Evolutionary conservation across 2,797 vertebrate species (phyloP).

Genomic region (Helicolenus hilgendorfi): DNA sequence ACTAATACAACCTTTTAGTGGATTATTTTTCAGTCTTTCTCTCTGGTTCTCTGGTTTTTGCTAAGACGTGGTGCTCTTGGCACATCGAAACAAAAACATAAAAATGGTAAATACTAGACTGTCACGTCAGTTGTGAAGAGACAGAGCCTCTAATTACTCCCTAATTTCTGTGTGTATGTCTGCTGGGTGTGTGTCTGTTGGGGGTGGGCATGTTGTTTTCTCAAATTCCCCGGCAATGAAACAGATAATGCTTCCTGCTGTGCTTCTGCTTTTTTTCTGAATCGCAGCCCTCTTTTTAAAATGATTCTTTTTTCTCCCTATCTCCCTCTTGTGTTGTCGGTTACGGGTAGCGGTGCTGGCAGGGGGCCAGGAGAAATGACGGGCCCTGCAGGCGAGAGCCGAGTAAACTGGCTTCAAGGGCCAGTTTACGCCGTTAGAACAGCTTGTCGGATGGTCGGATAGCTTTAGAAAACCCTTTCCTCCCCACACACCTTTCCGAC

Average conservation of each 20-base stretch:
- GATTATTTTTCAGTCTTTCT: background rate
- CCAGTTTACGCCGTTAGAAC: background rate
- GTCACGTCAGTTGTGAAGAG: slow-evolving; percentile 18
- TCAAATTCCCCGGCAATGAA: slow-evolving; percentile 44
- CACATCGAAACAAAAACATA: background rate
- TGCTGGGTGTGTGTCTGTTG: background rate
- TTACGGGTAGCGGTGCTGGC: slow-evolving; percentile 60
- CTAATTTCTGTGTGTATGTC: slow-evolving; percentile 9
- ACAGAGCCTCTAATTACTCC: slow-evolving; percentile 45
- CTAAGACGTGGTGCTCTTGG: background rate
- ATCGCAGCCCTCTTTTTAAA: background rate
- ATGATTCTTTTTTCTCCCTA: slow-evolving; percentile 44
- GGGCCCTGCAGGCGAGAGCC: slow-evolving; percentile 52
- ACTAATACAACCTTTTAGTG: background rate
- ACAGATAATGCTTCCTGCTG: slow-evolving; percentile 57
- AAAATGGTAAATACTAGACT: background rate
- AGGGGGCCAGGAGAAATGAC: slow-evolving; percentile 68
- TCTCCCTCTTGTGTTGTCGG: slow-evolving; percentile 29
- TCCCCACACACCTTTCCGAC: background rate
- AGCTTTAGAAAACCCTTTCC: background rate
- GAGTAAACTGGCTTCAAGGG: slow-evolving; percentile 44
- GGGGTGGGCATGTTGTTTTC: slow-evolving; percentile 3
- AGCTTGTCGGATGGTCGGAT: background rate
- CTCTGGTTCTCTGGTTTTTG: background rate
- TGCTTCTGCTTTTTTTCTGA: slow-evolving; percentile 38